These are phyloP conservation scores for Dendrolimus pini DNA, from an alignment of 2,888 invertebrate genomes.

Conservation along the genomic window DNA sequence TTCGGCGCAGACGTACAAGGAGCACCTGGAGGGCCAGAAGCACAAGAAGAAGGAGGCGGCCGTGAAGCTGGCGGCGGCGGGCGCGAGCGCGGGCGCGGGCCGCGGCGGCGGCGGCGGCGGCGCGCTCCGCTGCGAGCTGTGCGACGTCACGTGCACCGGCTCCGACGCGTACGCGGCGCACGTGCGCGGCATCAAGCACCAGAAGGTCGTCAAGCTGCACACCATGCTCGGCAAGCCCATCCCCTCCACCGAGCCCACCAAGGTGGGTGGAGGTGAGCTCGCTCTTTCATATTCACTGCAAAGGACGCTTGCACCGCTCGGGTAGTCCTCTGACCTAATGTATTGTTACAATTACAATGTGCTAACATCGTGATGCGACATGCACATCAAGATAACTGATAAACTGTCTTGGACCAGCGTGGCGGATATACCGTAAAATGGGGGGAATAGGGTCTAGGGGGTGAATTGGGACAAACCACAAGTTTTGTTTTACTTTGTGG, in stretches of 20 bases:
- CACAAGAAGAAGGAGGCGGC: conserved; percentile 98
- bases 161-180: conserved; percentile 99
- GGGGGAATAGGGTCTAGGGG: no score
- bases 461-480: no score
- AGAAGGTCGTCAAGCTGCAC: conserved; percentile 97
- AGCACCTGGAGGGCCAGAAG: conserved; percentile 98
- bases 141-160: conserved; percentile 98
- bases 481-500: no score
- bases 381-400: no score
- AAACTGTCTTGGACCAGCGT: no score
- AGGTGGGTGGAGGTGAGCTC: conserved; percentile 70
- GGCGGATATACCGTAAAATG: no score
- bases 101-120: conserved; percentile 44
- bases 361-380: no score
- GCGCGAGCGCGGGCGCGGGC: conserved; percentile 61
- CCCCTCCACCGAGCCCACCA: conserved; percentile 95
- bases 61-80: conserved; percentile 79
- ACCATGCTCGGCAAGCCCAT: conserved; percentile 98
- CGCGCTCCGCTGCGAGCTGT: conserved; percentile 94
- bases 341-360: no score
- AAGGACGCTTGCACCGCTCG: no score
- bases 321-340: no score
- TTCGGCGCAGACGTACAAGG: conserved; percentile 70
- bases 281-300: not conserved
- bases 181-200: conserved; percentile 98